Evolutionary conservation across 2,113 vertebrate species (phyloP).

Genomic region (Cephalopholis sonnerati): DNA sequence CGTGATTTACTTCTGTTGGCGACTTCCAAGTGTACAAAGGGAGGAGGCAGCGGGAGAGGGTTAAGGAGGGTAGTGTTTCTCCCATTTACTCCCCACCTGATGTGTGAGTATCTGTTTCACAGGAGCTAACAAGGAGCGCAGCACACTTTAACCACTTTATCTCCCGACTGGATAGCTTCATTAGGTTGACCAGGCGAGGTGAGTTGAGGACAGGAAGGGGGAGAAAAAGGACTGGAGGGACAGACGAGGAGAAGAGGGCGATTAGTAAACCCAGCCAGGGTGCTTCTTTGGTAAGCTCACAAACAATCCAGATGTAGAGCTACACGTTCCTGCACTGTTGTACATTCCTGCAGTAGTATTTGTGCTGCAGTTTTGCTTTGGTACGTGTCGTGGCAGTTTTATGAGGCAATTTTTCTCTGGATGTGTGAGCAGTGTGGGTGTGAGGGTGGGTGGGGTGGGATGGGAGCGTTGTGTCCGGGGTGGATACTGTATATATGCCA

Average conservation of each 20-base stretch:
- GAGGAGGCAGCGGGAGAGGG: constrained; percentile 20
- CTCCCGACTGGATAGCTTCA: constrained; percentile 52
- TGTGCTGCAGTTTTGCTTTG: constrained; percentile 38
- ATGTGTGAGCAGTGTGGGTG: constrained; percentile 36
- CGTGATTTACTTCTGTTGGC: constrained; percentile 61
- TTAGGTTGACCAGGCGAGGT: constrained; percentile 27
- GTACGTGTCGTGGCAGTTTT: constrained; percentile 68
- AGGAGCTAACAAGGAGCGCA: constrained; percentile 58
- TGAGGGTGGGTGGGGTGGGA: constrained; percentile 5
- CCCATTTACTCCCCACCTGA: constrained; percentile 37
- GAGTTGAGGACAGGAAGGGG: constrained; percentile 21
- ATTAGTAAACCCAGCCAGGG: constrained; percentile 56
- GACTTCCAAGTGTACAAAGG: constrained; percentile 57
- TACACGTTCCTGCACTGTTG: background rate
- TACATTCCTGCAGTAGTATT: constrained; percentile 38
- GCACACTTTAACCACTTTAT: constrained; percentile 44
- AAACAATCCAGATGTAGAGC: constrained; percentile 16
- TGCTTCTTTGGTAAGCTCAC: constrained; percentile 26
- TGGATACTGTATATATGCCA: constrained; percentile 49
- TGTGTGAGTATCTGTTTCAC: constrained; percentile 58
- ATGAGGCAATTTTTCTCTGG: constrained; percentile 69
- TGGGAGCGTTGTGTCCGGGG: constrained; percentile 25
- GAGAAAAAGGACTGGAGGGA: constrained; percentile 8
- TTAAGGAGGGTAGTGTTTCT: constrained; percentile 14
- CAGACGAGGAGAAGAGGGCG: background rate